phyloP scores from a whole-genome alignment of 2,797 vertebrate genomes.

The Hybognathus amarus region DNA sequence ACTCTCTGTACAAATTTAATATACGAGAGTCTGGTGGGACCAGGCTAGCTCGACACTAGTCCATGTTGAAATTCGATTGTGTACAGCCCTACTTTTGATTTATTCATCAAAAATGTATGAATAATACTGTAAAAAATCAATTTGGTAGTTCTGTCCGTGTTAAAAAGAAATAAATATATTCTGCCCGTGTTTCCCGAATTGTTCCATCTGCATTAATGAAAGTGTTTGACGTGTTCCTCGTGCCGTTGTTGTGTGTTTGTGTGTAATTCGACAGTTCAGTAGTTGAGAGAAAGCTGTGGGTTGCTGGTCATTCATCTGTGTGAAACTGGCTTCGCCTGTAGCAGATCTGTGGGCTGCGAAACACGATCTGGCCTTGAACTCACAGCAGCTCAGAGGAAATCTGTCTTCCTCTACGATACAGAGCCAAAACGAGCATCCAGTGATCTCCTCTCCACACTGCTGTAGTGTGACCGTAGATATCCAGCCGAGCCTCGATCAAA shows the following conservation, averaged over 20 bases:
- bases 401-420: neutral
- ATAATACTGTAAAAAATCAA: neutral
- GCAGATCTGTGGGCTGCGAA: constrained; percentile 24
- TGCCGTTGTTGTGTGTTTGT: constrained; percentile 7
- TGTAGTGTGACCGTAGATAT: neutral
- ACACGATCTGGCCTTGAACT: constrained; percentile 29
- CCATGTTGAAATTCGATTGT: neutral
- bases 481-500: neutral
- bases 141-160: neutral
- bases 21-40: too few relatives aligned
- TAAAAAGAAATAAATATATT: too few relatives aligned
- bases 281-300: neutral
- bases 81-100: neutral
- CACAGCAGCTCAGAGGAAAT: constrained; percentile 21
- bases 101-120: too few relatives aligned
- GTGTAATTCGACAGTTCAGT: neutral
- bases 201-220: neutral
- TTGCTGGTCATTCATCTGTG: constrained; percentile 13
- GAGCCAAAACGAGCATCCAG: constrained; percentile 30
- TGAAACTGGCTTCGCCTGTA: constrained; percentile 25
- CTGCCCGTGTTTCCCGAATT: neutral
- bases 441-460: constrained; percentile 3
- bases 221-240: neutral
- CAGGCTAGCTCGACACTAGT: neutral
- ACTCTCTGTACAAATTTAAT: too few relatives aligned